These are phyloP conservation scores for Drosophila fungiperda DNA, from an alignment of 2,888 invertebrate genomes.

Conservation along the genomic window DNA sequence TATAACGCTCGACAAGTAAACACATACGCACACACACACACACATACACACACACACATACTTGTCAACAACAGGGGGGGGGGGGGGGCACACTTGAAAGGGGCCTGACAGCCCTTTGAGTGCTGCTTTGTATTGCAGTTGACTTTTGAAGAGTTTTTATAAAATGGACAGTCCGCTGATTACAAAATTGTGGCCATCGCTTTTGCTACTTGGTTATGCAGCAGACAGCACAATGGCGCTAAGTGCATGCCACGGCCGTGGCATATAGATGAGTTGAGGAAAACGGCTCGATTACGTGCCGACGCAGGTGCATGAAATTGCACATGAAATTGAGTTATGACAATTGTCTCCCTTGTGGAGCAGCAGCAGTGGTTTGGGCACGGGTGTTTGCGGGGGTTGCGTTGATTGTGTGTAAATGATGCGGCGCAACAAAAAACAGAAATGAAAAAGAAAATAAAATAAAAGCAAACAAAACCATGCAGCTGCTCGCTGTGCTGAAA, in stretches of 20 bases:
- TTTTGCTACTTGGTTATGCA: slow-evolving; percentile 61
- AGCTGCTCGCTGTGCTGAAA: slow-evolving; percentile 42
- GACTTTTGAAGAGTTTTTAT: slow-evolving; percentile 60
- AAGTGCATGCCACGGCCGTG: slow-evolving; percentile 55
- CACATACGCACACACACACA: slow-evolving; percentile 3
- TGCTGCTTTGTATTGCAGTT: slow-evolving; percentile 52
- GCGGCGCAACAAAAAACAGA: slow-evolving; percentile 33
- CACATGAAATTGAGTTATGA: slow-evolving; percentile 76
- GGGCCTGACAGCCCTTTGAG: slow-evolving; percentile 52
- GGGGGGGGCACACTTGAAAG: slow-evolving; percentile 38
- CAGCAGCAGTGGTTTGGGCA: slow-evolving; percentile 12
- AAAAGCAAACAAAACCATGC: slow-evolving; percentile 5
- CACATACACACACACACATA: slow-evolving; percentile 9
- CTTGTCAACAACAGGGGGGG: slow-evolving; percentile 42
- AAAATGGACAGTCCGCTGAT: slow-evolving; percentile 65
- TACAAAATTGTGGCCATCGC: slow-evolving; percentile 64
- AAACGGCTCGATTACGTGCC: slow-evolving; percentile 62
- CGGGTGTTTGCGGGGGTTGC: slow-evolving; percentile 29
- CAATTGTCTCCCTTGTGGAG: slow-evolving; percentile 42
- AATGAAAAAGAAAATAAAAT: slow-evolving; percentile 14
- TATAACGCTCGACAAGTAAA: slow-evolving; percentile 28
- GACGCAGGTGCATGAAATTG: slow-evolving; percentile 77
- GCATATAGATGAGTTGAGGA: slow-evolving; percentile 50
- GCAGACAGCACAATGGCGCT: slow-evolving; percentile 58
- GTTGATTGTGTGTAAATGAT: slow-evolving; percentile 68